A percentile compares a stretch with the other conserved stretches of the same genome.
These are phyloP conservation scores for Linnaemya vulpina DNA, from an alignment of 2,888 invertebrate genomes.

Conservation along the genomic window DNA sequence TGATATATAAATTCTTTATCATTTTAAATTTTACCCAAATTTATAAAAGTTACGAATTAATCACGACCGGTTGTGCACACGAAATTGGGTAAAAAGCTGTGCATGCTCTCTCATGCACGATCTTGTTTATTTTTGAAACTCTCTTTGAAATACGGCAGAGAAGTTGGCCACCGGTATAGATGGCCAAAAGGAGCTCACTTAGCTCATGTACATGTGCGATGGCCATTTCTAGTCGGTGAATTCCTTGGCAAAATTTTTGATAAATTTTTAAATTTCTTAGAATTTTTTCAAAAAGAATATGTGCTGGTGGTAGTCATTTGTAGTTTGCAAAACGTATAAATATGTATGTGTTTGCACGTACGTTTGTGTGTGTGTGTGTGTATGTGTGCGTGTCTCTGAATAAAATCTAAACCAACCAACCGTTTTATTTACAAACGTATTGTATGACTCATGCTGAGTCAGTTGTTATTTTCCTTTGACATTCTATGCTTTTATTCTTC, in stretches of 20 bases:
- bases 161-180: too few species aligned
- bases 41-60: not conserved
- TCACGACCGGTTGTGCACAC: too few species aligned
- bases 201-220: not conserved
- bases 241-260: not conserved
- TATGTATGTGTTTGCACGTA: not conserved
- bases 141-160: too few species aligned
- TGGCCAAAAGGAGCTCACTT: too few species aligned
- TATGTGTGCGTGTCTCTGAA: not conserved
- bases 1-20: conserved; percentile 1
- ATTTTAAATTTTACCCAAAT: not conserved
- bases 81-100: too few species aligned
- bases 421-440: conserved; percentile 57
- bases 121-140: too few species aligned
- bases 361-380: not conserved
- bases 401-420: conserved; percentile 54
- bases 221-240: not conserved
- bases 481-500: not conserved
- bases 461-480: conserved; percentile 10
- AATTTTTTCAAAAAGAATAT: not conserved
- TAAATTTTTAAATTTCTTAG: not conserved
- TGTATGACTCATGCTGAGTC: conserved; percentile 61
- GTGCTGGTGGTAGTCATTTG: conserved; percentile 1
- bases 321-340: not conserved
- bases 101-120: too few species aligned